A percentile compares a stretch with the other conserved stretches of the same genome.
phyloP scores from a whole-genome alignment of 2,113 vertebrate species.

The Vulpes vulpes region DNA sequence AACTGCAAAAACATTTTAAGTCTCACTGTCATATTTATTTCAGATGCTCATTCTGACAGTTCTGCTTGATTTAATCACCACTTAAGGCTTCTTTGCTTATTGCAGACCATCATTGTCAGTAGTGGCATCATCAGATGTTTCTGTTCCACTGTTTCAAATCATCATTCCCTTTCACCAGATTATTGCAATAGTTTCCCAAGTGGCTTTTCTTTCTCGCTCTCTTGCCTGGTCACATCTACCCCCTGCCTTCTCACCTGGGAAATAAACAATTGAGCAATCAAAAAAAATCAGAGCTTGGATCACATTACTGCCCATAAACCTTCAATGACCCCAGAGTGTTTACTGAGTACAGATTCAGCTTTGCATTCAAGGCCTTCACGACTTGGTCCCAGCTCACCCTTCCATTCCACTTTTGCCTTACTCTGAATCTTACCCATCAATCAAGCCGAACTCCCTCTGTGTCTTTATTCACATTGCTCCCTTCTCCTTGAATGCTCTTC shows the following conservation, averaged over 20 bases:
- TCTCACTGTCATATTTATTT: not conserved
- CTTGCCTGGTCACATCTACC: not conserved
- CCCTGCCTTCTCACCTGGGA: slow-evolving; percentile 20
- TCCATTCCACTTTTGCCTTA: not conserved
- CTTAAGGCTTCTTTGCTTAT: not conserved
- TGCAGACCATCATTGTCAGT: not conserved
- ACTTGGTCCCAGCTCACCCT: not conserved
- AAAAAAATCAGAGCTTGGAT: not conserved
- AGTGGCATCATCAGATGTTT: not conserved
- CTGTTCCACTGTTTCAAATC: not conserved
- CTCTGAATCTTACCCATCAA: not conserved
- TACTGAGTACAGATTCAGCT: not conserved
- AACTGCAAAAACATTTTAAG: not conserved
- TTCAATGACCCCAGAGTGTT: not conserved
- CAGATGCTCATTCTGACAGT: not conserved
- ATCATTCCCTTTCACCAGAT: not conserved
- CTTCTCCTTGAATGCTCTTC: slow-evolving; percentile 47
- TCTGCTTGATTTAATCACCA: not conserved
- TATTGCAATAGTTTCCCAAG: not conserved
- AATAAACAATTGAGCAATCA: not conserved
- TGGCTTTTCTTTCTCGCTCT: not conserved
- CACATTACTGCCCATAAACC: not conserved
- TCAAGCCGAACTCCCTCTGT: not conserved
- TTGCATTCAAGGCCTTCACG: not conserved
- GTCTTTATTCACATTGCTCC: not conserved